Conservation (phyloP, 2,113 vertebrate genomes). For the Periophthalmodon schlosseri region DNA sequence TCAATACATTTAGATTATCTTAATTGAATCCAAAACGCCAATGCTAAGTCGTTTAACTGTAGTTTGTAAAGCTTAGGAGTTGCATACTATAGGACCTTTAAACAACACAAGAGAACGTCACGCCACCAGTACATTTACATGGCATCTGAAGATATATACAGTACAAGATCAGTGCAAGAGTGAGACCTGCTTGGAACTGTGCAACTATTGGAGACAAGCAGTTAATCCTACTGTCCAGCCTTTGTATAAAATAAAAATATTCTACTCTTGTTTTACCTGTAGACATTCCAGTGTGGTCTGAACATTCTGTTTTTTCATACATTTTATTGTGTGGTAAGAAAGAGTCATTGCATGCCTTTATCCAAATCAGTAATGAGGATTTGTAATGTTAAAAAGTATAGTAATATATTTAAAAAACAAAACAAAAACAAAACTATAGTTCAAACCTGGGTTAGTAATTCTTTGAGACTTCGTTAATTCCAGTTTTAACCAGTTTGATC, state of each 20-base stretch:
- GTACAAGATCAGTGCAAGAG: not conserved
- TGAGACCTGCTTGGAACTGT: not conserved
- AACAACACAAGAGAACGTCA: conserved; percentile 40
- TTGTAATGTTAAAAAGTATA: not conserved
- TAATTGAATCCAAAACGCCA: no score
- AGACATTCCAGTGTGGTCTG: not conserved
- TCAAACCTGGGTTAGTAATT: not conserved
- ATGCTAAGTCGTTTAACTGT: no score
- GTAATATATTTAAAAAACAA: not conserved
- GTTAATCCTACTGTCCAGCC: not conserved
- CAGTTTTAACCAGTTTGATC: no score
- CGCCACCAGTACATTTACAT: conserved; percentile 34
- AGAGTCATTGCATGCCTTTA: not conserved
- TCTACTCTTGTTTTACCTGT: not conserved
- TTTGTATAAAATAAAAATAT: not conserved
- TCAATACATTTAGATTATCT: no score
- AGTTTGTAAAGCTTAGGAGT: not conserved
- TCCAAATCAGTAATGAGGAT: not conserved
- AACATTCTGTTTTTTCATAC: not conserved
- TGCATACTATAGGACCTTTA: not conserved
- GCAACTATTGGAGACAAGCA: not conserved
- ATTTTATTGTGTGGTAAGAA: no score
- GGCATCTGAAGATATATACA: not conserved
- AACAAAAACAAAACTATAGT: not conserved
- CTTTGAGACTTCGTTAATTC: no score